These are phyloP conservation scores for Maconellicoccus hirsutus DNA, from an alignment of 1,140 invertebrate genomes.

Conservation along the genomic window DNA sequence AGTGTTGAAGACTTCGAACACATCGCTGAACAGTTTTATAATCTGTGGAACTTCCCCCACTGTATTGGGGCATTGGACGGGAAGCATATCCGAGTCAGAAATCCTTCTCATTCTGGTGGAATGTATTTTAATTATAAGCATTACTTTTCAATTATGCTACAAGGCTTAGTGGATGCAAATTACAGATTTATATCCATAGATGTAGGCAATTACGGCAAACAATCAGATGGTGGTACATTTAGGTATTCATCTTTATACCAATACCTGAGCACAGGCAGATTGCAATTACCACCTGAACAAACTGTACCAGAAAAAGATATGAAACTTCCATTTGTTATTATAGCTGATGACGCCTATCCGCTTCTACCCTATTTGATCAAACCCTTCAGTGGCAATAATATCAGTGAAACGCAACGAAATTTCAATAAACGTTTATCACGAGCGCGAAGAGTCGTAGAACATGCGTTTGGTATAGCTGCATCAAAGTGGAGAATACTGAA, in stretches of 20 bases:
- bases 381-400: constrained; percentile 34
- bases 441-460: constrained; percentile 27
- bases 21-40: constrained; percentile 23
- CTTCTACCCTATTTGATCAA: constrained; percentile 28
- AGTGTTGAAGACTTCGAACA: too few species aligned
- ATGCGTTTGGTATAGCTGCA: constrained; percentile 27
- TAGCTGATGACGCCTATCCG: constrained; percentile 22
- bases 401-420: constrained; percentile 30
- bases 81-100: constrained; percentile 32
- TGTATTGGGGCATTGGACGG: constrained; percentile 39
- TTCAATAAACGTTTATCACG: constrained; percentile 34
- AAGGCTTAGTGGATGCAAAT: constrained; percentile 22
- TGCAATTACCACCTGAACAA: not conserved
- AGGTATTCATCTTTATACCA: too few species aligned
- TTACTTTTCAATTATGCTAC: constrained; percentile 25
- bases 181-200: constrained; percentile 23
- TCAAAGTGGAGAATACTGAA: constrained; percentile 20
- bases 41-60: constrained; percentile 35
- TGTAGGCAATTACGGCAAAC: constrained; percentile 26
- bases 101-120: constrained; percentile 24
- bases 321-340: constrained; percentile 10
- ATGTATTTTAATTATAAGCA: constrained; percentile 28
- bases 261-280: too few species aligned
- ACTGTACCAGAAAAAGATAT: constrained; percentile 2
- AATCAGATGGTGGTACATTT: too few species aligned